Evolutionary conservation across 2,113 vertebrate genomes (phyloP), one percentile per base, ranked within the genome.

Genomic region (Poeciliopsis turrubarensis): DNA sequence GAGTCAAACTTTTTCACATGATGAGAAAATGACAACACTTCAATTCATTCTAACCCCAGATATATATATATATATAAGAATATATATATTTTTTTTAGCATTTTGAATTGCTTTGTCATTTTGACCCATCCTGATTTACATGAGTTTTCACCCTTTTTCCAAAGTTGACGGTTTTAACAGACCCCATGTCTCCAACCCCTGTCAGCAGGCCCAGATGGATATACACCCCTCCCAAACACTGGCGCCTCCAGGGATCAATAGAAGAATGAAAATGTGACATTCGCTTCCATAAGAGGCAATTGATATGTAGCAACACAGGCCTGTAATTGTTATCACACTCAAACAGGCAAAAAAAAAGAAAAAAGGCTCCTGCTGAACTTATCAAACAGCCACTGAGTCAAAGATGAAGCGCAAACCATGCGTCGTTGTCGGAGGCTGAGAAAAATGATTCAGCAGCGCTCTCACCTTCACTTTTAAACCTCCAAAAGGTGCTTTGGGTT

Each of bases 21-120:
- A 12, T 0, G 2, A 11, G 10, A 37, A 37, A 11, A 37, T 37
- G 34, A 37, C 34, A 4, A 41, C 39, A 15, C 14, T 41, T 15
- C 39, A 41, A 15, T 41, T 41, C 15, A 41, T 41, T 10, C 39
- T 41, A 41, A 41, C 39, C 12, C 39, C 39, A 41, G 12, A 29
- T 29, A 29, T 29, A 29, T 29, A 29, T 29, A 29, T 29, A 29
- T 29, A 29, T 29, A n/a, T n/a, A n/a, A n/a, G n/a, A n/a, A n/a
- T n/a, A n/a, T n/a, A n/a, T n/a, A n/a, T n/a, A n/a, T n/a, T n/a
- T 30, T 30, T 30, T 30, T 44, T 44, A 5, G 10, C 34, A 37
- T 37, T 37, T 37, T 34, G 9, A 34, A 34, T 34, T 83, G 84
- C n/a, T n/a, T n/a, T 37, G 34, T 91, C 89, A 91, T 91, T 90